Evolutionary conservation across 2,797 vertebrate genomes (phyloP), one percentile per base, ranked within the genome.

Genomic region (Tauraco hartlaubi): DNA sequence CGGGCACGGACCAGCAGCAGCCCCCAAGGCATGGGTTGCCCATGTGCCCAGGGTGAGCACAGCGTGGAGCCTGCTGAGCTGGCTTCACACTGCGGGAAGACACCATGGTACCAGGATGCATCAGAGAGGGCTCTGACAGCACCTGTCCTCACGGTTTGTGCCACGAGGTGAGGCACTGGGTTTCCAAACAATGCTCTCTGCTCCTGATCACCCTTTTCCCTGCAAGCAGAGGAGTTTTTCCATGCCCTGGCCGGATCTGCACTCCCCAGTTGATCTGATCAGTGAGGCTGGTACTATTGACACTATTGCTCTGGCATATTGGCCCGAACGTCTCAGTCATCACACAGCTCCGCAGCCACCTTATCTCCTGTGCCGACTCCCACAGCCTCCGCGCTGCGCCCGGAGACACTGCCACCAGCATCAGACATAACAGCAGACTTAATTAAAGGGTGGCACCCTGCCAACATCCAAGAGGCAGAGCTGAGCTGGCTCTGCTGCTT

Each of bases 401-500:
- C 90, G 77, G 79, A 93, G 87, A 58, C 0, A 13, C 68, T 93
- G 96, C 93, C 84, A 73, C 63, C 75, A 76, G 86, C 15, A 4
- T 76, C 3, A 88, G 84, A 46, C 85, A 48, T 9, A 86, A 37
- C 88, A 79, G 78, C 78, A 86, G 86, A 64, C 74, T 87, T 95
- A 74, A 94, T 89, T 87, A 94, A 37, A 90, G 94, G 51, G 46
- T 61, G 92, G 88, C 92, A 89, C 51, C 29, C 31, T 63, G 83
- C 92, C 94, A 96, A 29, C 88, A 78, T 35, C 67, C 91, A 82
- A 87, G 92, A 91, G 95, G 81, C 91, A 91, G 91, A 94, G 84
- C 87, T 13, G 76, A 82, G 91, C 82, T 74, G 80, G 56, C 91
- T 80, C 37, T 0, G 15, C 71, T 39, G 76, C 75, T 62, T 73